Evolutionary conservation across 2,888 invertebrate species (phyloP).

Genomic region (Ellobium chinense): DNA sequence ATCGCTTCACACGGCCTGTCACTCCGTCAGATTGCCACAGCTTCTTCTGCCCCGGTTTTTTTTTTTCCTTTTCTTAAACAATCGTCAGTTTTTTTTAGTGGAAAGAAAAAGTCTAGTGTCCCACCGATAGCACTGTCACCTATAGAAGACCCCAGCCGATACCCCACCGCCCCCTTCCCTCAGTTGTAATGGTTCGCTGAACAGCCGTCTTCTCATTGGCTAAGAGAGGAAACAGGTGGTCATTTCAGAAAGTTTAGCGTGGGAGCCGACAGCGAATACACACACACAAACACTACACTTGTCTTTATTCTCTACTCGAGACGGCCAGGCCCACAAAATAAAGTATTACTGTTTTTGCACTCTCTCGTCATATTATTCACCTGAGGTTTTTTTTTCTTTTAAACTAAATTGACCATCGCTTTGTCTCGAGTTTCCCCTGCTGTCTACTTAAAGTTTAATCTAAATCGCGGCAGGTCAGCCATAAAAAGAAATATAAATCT

Average conservation of each 20-base stretch:
- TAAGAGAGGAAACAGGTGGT: slow-evolving; percentile 10
- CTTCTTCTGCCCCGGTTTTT: background rate
- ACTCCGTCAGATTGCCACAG: background rate
- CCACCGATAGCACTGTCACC: no score
- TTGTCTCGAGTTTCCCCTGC: background rate
- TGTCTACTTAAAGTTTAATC: no score
- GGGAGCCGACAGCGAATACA: background rate
- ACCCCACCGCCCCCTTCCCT: slow-evolving; percentile 7
- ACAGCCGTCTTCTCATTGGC: slow-evolving; percentile 1
- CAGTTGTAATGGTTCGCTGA: background rate
- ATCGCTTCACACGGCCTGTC: slow-evolving; percentile 1
- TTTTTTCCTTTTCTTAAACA: background rate
- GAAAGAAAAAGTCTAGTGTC: background rate
- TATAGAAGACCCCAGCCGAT: no score
- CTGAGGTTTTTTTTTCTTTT: no score
- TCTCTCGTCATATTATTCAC: no score
- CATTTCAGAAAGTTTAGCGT: background rate
- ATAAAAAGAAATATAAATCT: no score
- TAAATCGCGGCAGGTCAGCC: no score
- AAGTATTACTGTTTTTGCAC: no score
- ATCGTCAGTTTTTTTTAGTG: background rate
- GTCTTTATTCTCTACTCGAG: background rate
- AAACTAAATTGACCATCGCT: background rate
- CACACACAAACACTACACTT: background rate
- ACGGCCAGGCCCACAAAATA: no score